A percentile compares a stretch with the other conserved stretches of the same genome.
These are phyloP conservation scores for Heterochromis multidens DNA, from an alignment of 2,113 vertebrate genomes.

Conservation along the genomic window DNA sequence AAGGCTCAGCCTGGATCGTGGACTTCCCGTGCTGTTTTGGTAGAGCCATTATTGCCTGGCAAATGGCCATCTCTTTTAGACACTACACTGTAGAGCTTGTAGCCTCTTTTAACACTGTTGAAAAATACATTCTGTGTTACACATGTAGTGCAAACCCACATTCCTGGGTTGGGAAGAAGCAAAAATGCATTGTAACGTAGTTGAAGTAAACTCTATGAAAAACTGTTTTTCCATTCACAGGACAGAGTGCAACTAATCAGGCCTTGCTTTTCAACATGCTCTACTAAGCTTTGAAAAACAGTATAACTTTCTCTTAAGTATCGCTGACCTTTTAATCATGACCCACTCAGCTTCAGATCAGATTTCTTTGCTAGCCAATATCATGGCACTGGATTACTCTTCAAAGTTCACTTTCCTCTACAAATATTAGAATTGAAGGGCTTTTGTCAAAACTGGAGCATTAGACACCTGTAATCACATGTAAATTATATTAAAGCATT, in stretches of 20 bases:
- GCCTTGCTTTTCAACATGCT: not conserved
- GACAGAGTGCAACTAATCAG: not conserved
- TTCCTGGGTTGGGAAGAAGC: not conserved
- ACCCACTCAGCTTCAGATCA: not conserved
- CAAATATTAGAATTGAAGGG: not conserved
- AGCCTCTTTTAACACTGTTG: not conserved
- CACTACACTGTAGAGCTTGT: not conserved
- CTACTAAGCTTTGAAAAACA: not conserved
- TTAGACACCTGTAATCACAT: not conserved
- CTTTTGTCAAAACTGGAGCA: not conserved
- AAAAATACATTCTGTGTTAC: accelerated
- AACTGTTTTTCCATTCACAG: not conserved
- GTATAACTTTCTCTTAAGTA: not conserved
- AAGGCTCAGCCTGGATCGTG: accelerated
- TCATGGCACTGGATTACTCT: not conserved
- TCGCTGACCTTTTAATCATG: constrained; percentile 24
- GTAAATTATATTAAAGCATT: not conserved
- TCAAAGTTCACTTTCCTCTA: not conserved
- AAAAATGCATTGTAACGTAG: not conserved
- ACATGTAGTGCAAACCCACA: not conserved
- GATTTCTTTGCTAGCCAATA: not conserved
- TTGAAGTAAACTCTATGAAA: not conserved
- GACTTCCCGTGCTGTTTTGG: not conserved
- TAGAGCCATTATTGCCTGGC: not conserved
- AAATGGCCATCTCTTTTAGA: not conserved